Evolutionary conservation across 2,797 vertebrate species (phyloP).

Genomic region (Falco naumanni): DNA sequence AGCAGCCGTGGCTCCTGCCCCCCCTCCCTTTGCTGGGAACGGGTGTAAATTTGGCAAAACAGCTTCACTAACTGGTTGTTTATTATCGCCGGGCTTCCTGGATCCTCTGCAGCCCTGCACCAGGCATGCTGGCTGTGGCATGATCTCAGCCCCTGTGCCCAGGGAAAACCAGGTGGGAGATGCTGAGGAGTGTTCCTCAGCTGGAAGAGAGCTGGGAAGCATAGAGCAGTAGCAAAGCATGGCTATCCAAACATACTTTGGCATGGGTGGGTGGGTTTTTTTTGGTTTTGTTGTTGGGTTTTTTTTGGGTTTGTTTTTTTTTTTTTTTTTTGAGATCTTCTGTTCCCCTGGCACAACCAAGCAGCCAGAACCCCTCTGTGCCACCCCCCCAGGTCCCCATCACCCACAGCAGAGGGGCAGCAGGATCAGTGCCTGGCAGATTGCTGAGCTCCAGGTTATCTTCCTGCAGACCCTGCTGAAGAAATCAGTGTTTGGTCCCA

Average conservation of each 20-base stretch:
- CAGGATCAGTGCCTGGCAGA: not conserved
- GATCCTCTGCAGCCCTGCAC: not conserved
- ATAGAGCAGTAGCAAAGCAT: rapidly evolving
- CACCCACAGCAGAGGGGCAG: not conserved
- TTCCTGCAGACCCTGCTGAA: not conserved
- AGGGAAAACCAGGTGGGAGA: rapidly evolving
- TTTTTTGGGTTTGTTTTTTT: too few species aligned
- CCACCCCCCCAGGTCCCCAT: too few species aligned
- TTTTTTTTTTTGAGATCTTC: too few species aligned
- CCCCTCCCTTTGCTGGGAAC: not conserved
- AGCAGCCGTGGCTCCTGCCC: not conserved
- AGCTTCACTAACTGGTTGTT: constrained; percentile 2
- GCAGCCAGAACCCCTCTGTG: not conserved
- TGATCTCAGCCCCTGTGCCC: rapidly evolving
- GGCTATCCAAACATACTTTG: not conserved
- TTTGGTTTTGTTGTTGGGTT: too few species aligned
- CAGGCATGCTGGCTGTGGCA: rapidly evolving
- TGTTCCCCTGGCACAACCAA: not conserved
- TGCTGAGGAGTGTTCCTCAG: not conserved
- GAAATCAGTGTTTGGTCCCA: not conserved
- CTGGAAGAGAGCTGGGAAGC: not conserved
- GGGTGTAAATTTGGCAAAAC: constrained; percentile 5
- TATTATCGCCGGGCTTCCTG: not conserved
- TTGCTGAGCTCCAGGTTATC: not conserved
- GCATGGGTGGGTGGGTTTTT: rapidly evolving